Percentiles rank a stretch among this genome's conserved stretches.
These are phyloP conservation scores for Noctuana brunneofusca DNA, from an alignment of 2,888 invertebrate genomes.

Conservation along the genomic window DNA sequence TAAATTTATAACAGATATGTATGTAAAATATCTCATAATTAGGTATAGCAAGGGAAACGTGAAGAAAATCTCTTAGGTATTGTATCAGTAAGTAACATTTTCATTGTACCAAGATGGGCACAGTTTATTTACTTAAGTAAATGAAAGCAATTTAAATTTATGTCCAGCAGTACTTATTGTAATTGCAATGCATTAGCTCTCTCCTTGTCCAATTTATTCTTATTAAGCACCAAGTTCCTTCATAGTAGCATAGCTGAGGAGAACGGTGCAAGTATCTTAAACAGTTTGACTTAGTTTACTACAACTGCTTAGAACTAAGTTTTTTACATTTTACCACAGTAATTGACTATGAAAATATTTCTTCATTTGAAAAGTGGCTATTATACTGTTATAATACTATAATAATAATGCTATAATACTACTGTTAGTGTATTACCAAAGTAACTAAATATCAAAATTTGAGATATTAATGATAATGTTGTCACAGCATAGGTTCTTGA, in stretches of 20 bases:
- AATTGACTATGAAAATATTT: no score
- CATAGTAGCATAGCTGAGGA: neutral
- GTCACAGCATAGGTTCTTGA: no score
- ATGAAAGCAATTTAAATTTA: conserved; percentile 7
- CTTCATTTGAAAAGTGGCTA: no score
- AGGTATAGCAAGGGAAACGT: neutral
- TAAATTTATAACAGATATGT: no score
- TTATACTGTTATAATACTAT: no score
- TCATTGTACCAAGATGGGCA: neutral
- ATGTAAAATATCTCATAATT: neutral
- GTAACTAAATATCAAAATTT: no score
- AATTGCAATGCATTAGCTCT: conserved; percentile 3
- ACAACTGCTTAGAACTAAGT: no score
- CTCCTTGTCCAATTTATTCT: conserved; percentile 5
- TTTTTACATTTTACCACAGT: no score
- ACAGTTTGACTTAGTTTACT: conserved; percentile 1
- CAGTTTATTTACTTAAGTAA: neutral
- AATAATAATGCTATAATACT: no score
- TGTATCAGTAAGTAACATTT: neutral
- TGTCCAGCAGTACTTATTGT: conserved; percentile 6
- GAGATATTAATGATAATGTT: no score
- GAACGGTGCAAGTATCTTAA: neutral
- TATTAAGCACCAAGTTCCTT: conserved; percentile 2
- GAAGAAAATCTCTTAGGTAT: neutral
- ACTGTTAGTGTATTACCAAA: no score